These are phyloP conservation scores for Lymantria monacha DNA, from an alignment of 2,888 invertebrate species.

Conservation along the genomic window DNA sequence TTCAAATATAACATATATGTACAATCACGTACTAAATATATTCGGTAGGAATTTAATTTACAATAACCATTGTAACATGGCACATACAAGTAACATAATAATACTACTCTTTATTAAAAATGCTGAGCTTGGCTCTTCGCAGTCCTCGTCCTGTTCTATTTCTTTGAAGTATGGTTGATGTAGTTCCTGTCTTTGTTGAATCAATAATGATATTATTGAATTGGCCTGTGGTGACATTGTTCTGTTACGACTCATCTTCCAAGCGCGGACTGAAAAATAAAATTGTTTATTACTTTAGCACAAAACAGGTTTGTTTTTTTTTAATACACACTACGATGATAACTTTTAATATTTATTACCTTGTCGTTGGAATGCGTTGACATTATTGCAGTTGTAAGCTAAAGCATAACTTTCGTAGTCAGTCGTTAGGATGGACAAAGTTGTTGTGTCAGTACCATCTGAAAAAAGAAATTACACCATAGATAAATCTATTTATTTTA, in stretches of 20 bases:
- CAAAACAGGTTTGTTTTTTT: too few relatives aligned
- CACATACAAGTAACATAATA: constrained; percentile 54
- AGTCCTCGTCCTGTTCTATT: constrained; percentile 51
- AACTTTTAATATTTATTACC: constrained; percentile 40
- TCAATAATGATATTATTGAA: constrained; percentile 41
- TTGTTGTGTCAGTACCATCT: constrained; percentile 28
- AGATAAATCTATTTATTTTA: too few relatives aligned
- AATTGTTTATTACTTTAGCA: too few relatives aligned
- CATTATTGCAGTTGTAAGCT: constrained; percentile 83
- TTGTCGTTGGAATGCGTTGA: constrained; percentile 47
- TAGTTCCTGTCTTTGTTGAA: constrained; percentile 46
- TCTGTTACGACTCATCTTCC: constrained; percentile 63
- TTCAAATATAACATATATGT: too few relatives aligned
- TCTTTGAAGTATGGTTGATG: constrained; percentile 53
- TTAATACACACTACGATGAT: background rate
- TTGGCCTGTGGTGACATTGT: constrained; percentile 32
- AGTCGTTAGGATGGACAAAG: constrained; percentile 82
- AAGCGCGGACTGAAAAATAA: constrained; percentile 55
- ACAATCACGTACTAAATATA: background rate
- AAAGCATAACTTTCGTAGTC: constrained; percentile 85
- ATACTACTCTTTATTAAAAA: constrained; percentile 59
- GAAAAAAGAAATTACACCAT: constrained; percentile 2
- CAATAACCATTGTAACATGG: constrained; percentile 41
- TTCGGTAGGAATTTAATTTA: constrained; percentile 19
- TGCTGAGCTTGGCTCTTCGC: constrained; percentile 60